Percentiles rank a stretch among this genome's conserved stretches.
Conservation (phyloP, 2,797 vertebrate species). For the Dromococcyx pavoninus region DNA sequence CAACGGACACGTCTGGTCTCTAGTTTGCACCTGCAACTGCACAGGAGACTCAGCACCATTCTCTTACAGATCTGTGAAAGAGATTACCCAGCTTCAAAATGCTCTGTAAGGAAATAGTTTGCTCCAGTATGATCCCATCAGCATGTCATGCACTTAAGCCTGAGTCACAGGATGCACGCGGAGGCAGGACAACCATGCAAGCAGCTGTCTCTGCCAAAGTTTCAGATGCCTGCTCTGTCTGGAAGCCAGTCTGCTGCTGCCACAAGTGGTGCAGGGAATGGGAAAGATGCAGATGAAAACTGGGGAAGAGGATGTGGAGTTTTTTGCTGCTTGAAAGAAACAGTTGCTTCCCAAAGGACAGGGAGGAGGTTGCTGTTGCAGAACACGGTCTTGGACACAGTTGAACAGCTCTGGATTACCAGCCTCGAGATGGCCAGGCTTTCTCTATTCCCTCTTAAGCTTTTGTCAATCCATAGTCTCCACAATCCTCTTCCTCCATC, state of each 20-base stretch:
- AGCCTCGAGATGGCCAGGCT: background rate
- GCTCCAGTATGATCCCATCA: background rate
- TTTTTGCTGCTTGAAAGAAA: background rate
- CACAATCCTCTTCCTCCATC: too few species aligned
- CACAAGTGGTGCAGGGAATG: too few species aligned
- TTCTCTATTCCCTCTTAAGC: background rate
- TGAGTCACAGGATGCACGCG: accelerated
- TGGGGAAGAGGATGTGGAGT: background rate
- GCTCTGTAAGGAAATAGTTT: background rate
- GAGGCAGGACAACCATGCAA: background rate
- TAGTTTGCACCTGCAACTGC: background rate
- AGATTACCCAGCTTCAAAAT: background rate
- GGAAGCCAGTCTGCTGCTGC: background rate
- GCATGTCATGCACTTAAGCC: background rate
- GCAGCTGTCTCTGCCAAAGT: background rate
- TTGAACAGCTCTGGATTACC: background rate
- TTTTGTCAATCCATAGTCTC: background rate
- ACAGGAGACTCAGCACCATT: too few species aligned
- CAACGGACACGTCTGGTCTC: background rate
- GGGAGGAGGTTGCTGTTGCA: background rate
- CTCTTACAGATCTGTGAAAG: background rate
- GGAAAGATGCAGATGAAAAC: background rate
- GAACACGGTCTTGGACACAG: accelerated
- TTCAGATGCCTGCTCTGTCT: background rate
- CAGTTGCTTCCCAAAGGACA: background rate